A percentile compares a stretch with the other conserved stretches of the same genome.
phyloP scores from a whole-genome alignment of 2,113 vertebrate species.

The Mormoops blainvillei region DNA sequence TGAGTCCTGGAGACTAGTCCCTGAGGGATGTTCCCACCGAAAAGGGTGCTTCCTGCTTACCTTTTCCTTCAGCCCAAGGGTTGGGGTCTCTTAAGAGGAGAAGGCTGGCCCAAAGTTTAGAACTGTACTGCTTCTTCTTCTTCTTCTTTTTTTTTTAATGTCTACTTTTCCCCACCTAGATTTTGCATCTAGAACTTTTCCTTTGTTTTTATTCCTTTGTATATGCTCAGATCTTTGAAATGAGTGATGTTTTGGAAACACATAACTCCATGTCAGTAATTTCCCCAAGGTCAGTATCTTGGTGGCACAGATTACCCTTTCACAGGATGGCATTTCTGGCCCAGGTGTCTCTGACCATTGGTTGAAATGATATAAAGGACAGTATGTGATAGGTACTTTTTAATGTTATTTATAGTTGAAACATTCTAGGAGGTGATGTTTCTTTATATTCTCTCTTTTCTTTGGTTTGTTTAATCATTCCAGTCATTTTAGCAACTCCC shows the following conservation, averaged over 20 bases:
- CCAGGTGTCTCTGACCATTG: neutral
- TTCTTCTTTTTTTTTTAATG: neutral
- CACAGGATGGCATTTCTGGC: neutral
- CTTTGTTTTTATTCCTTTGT: slow-evolving; percentile 15
- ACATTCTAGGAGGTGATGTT: neutral
- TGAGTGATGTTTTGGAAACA: neutral
- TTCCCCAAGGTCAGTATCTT: neutral
- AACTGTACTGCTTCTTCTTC: neutral
- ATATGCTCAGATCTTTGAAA: neutral
- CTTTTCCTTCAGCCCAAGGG: neutral
- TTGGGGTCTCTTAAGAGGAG: neutral
- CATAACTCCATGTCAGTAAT: neutral
- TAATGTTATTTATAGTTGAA: neutral
- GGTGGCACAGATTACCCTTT: neutral
- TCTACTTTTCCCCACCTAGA: neutral
- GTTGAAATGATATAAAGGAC: neutral
- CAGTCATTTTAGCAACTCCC: neutral
- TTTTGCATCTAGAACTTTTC: neutral
- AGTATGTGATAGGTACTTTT: neutral
- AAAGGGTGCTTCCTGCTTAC: neutral
- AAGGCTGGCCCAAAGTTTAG: neutral
- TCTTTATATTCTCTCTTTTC: neutral
- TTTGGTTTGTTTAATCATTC: neutral
- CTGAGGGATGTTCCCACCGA: neutral
- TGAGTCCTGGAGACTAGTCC: neutral